Conservation (phyloP, 2,113 vertebrate genomes). For the Hemichromis elongatus region DNA sequence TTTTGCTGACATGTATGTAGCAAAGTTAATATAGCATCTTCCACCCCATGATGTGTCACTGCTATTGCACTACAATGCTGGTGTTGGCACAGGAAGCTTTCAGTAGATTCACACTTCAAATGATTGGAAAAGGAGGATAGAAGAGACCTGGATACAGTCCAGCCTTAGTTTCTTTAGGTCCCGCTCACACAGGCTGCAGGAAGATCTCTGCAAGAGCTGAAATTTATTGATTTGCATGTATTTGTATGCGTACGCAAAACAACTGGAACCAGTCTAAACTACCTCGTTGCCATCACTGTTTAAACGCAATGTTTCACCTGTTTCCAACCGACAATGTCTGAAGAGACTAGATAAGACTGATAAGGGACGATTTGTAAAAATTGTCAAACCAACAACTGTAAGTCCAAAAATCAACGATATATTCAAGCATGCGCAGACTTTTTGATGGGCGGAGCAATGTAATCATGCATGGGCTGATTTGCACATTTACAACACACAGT, state of each 20-base stretch:
- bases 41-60: not conserved
- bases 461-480: too few relatives aligned
- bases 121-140: not conserved
- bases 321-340: not conserved
- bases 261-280: accelerated
- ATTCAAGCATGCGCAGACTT: too few relatives aligned
- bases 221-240: not conserved
- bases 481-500: too few relatives aligned
- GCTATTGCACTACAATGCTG: not conserved
- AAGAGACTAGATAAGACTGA: not conserved
- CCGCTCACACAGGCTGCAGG: not conserved
- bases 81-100: not conserved
- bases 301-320: not conserved
- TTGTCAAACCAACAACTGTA: too few relatives aligned
- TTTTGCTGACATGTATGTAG: not conserved
- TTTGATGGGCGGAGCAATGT: too few relatives aligned
- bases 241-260: not conserved
- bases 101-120: not conserved
- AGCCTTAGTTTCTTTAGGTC: not conserved
- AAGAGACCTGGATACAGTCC: not conserved
- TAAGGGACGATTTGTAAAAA: too few relatives aligned
- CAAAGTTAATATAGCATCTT: not conserved
- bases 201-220: not conserved
- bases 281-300: not conserved
- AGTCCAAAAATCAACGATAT: too few relatives aligned